phyloP scores from a whole-genome alignment of 2,888 invertebrate genomes.

The Rhingia campestris region DNA sequence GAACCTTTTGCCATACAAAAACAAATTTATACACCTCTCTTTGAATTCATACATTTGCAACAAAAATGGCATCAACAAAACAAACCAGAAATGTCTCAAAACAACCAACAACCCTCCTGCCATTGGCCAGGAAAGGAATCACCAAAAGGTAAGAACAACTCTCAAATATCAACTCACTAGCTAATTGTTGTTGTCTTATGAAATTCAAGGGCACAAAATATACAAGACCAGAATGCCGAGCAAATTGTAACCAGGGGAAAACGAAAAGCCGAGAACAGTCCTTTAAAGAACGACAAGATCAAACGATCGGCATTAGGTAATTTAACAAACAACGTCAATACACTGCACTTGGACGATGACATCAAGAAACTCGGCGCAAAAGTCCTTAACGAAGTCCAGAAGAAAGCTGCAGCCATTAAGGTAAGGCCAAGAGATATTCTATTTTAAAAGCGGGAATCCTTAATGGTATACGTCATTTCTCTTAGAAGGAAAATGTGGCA shows the following conservation, averaged over 20 bases:
- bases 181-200: not conserved
- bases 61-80: slow-evolving; percentile 80
- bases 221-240: slow-evolving; percentile 79
- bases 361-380: slow-evolving; percentile 80
- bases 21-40: not conserved
- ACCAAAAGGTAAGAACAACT: slow-evolving; percentile 73
- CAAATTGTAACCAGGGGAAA: slow-evolving; percentile 84
- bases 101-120: slow-evolving; percentile 77
- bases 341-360: slow-evolving; percentile 79
- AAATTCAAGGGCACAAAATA: slow-evolving; percentile 74
- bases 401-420: slow-evolving; percentile 46
- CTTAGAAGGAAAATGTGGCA: slow-evolving; percentile 75
- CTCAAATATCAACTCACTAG: not conserved
- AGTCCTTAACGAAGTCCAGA: slow-evolving; percentile 75
- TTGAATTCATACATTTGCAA: slow-evolving; percentile 13
- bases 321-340: slow-evolving; percentile 86
- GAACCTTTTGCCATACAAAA: no score
- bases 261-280: slow-evolving; percentile 92
- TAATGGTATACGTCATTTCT: no score
- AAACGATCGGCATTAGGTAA: slow-evolving; percentile 94
- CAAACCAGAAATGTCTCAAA: slow-evolving; percentile 78
- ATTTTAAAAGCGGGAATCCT: no score
- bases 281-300: slow-evolving; percentile 88
- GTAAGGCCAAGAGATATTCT: slow-evolving; percentile 2
- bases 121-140: slow-evolving; percentile 78